Percentiles rank a stretch among this genome's conserved stretches.
phyloP scores from a whole-genome alignment of 1,140 invertebrate genomes.

The Stenopsyche tienmushanensis region DNA sequence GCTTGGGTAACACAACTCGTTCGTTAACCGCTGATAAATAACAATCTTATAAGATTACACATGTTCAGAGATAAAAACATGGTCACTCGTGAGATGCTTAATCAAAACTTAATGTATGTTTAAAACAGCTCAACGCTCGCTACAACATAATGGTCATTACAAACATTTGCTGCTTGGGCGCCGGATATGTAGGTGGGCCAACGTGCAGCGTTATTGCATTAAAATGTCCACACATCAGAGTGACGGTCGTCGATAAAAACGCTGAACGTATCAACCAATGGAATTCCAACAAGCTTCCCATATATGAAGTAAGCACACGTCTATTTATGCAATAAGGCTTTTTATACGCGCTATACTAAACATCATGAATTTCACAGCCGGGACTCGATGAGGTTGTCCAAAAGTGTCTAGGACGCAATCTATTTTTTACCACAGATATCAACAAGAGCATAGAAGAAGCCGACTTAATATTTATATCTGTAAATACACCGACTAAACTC shows the following conservation, averaged over 20 bases:
- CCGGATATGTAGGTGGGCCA: slow-evolving; percentile 98
- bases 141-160: slow-evolving; percentile 76
- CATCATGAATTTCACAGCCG: too few relatives aligned
- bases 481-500: slow-evolving; percentile 99
- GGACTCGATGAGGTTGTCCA: slow-evolving; percentile 90
- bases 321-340: too few relatives aligned
- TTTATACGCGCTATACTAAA: too few relatives aligned
- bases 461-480: slow-evolving; percentile 99
- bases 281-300: slow-evolving; percentile 96
- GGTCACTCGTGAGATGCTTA: too few relatives aligned
- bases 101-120: too few relatives aligned
- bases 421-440: slow-evolving; percentile 96
- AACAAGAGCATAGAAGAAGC: slow-evolving; percentile 86
- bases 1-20: too few relatives aligned
- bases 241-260: slow-evolving; percentile 95
- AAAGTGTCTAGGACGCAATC: slow-evolving; percentile 81
- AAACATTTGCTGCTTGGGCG: slow-evolving; percentile 96
- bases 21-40: too few relatives aligned
- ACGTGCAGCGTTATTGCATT: slow-evolving; percentile 96
- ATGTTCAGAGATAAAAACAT: too few relatives aligned
- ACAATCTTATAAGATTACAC: too few relatives aligned
- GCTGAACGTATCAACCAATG: slow-evolving; percentile 90
- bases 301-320: slow-evolving; percentile 91
- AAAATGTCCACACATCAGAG: slow-evolving; percentile 93
- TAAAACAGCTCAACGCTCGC: too few relatives aligned